Evolutionary conservation across 2,113 vertebrate genomes (phyloP).

Genomic region (Sardina pilchardus): DNA sequence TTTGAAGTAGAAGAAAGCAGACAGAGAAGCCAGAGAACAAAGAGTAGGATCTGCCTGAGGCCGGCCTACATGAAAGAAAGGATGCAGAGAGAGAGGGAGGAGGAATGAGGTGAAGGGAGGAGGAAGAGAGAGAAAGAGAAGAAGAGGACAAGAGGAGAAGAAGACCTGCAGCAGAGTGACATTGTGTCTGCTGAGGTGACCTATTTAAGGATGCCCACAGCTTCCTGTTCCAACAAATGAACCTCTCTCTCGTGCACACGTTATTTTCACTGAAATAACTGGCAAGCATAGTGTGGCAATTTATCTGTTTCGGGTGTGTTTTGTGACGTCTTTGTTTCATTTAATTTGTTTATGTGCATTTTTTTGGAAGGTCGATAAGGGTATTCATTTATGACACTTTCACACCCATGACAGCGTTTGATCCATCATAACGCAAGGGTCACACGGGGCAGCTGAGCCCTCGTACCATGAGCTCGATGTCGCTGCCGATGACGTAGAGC

Average conservation of each 20-base stretch:
- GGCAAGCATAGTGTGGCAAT: neutral
- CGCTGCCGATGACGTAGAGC: constrained; percentile 95
- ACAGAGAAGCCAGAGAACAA: neutral
- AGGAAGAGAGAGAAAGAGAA: neutral
- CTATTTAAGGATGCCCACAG: neutral
- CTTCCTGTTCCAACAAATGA: neutral
- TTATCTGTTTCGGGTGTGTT: neutral
- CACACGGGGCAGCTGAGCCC: neutral
- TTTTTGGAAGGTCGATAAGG: neutral
- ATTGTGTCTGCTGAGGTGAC: constrained; percentile 1
- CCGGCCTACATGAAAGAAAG: neutral
- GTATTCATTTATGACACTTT: neutral
- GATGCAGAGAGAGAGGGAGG: neutral
- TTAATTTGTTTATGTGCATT: neutral
- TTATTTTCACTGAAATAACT: neutral
- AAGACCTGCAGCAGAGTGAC: neutral
- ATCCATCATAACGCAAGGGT: neutral
- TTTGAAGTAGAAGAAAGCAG: neutral
- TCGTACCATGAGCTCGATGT: constrained; percentile 96
- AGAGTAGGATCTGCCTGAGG: neutral
- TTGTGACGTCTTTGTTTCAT: neutral
- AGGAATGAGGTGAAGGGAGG: neutral
- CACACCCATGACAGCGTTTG: neutral
- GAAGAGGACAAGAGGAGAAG: no score
- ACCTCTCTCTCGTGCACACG: neutral